Conservation (phyloP, 2,797 vertebrate genomes). For the Rallus crepitans region DNA sequence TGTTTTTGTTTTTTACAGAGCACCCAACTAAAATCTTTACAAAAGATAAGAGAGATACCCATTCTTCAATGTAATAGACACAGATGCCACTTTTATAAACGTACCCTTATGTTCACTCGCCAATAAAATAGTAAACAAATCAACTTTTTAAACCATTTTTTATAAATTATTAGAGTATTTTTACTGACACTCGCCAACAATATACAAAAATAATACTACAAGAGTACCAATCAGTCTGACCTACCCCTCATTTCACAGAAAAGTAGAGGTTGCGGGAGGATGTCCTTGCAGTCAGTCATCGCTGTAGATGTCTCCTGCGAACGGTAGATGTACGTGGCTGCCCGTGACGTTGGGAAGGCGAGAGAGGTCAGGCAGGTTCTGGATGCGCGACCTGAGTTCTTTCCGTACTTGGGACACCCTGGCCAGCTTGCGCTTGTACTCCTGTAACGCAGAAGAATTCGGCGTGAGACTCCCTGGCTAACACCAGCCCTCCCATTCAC, state of each 20-base stretch:
- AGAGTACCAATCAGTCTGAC: slow-evolving; percentile 81
- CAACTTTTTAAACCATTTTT: slow-evolving; percentile 79
- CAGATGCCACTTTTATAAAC: slow-evolving; percentile 75
- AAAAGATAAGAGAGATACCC: slow-evolving; percentile 79
- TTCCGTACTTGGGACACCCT: slow-evolving; percentile 95
- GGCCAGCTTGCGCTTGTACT: slow-evolving; percentile 96
- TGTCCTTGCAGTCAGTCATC: slow-evolving; percentile 82
- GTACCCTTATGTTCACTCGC: slow-evolving; percentile 71
- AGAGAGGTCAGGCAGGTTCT: slow-evolving; percentile 90
- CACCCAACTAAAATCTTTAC: slow-evolving; percentile 78
- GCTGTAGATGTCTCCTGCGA: slow-evolving; percentile 88
- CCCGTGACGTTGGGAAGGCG: slow-evolving; percentile 89
- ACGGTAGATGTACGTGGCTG: slow-evolving; percentile 85
- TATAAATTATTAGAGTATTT: slow-evolving; percentile 80
- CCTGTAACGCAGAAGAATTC: slow-evolving; percentile 83
- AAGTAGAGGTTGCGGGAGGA: slow-evolving; percentile 69
- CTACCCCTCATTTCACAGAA: slow-evolving; percentile 78
- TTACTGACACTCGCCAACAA: slow-evolving; percentile 82
- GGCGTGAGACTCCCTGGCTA: background rate
- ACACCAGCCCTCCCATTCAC: background rate
- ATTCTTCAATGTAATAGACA: slow-evolving; percentile 76
- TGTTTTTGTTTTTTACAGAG: slow-evolving; percentile 49
- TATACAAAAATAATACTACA: slow-evolving; percentile 93
- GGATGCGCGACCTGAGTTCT: slow-evolving; percentile 93
- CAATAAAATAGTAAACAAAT: slow-evolving; percentile 81